Evolutionary conservation across 2,113 vertebrate species (phyloP).

Genomic region (Cynoglossus semilaevis): DNA sequence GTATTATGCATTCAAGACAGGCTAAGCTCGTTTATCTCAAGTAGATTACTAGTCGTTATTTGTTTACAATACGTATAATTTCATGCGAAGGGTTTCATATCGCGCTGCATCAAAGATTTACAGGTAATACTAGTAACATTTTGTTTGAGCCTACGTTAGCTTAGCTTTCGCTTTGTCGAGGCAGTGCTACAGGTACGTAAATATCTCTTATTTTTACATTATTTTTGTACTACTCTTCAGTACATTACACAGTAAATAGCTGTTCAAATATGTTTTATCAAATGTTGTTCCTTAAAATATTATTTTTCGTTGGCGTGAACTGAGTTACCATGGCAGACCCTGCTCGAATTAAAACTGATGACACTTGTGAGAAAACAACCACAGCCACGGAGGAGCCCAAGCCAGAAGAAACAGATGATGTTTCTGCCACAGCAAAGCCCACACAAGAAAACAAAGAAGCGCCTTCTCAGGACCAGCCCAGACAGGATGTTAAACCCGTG

Average conservation of each 20-base stretch:
- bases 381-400: slow-evolving; percentile 29
- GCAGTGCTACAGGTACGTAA: slow-evolving; percentile 14
- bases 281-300: too few relatives aligned
- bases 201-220: neutral
- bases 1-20: too few relatives aligned
- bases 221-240: neutral
- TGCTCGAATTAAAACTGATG: slow-evolving; percentile 61
- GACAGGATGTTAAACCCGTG: slow-evolving; percentile 46
- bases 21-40: too few relatives aligned
- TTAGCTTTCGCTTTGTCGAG: slow-evolving; percentile 32
- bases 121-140: too few relatives aligned
- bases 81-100: too few relatives aligned
- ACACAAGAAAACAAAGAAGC: slow-evolving; percentile 40
- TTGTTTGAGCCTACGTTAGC: slow-evolving; percentile 1
- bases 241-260: too few relatives aligned
- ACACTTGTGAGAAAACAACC: neutral
- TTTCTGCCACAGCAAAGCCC: slow-evolving; percentile 1
- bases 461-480: slow-evolving; percentile 30
- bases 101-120: too few relatives aligned
- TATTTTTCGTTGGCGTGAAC: neutral
- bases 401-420: slow-evolving; percentile 23
- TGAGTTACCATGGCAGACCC: slow-evolving; percentile 73
- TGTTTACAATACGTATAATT: too few relatives aligned
- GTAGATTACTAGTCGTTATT: too few relatives aligned
- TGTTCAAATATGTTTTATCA: neutral